A percentile compares a stretch with the other conserved stretches of the same genome.
phyloP scores from a whole-genome alignment of 2,113 vertebrate genomes.

The Mesembrinibis cayennensis region DNA sequence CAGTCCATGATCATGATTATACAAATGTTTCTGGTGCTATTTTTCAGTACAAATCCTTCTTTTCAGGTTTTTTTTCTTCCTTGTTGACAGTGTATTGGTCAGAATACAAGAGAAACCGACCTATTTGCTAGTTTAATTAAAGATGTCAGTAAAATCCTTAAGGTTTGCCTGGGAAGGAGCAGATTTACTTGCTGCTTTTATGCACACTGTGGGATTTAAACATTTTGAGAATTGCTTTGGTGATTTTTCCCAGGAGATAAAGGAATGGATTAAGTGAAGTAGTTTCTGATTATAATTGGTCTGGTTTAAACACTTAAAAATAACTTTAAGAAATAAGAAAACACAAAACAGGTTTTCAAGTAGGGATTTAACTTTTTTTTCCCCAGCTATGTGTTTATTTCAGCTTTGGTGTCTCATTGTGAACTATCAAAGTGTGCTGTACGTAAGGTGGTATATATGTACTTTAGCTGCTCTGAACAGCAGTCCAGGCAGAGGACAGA shows the following conservation, averaged over 20 bases:
- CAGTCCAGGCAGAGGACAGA: constrained; percentile 36
- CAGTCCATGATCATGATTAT: constrained; percentile 55
- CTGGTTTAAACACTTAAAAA: constrained; percentile 69
- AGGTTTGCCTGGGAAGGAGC: constrained; percentile 56
- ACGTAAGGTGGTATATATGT: not conserved
- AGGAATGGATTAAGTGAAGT: constrained; percentile 66
- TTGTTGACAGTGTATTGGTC: constrained; percentile 50
- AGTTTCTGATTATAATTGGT: constrained; percentile 65
- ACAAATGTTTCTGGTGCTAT: constrained; percentile 64
- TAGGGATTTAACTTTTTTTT: constrained; percentile 29
- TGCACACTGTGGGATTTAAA: constrained; percentile 62
- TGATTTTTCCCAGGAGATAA: constrained; percentile 70
- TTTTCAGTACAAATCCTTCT: constrained; percentile 65
- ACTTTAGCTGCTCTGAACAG: constrained; percentile 5
- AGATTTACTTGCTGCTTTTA: constrained; percentile 67
- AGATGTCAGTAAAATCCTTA: constrained; percentile 61
- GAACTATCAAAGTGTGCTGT: constrained; percentile 3
- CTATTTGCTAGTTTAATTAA: constrained; percentile 73
- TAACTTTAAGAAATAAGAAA: constrained; percentile 61
- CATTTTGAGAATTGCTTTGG: constrained; percentile 63
- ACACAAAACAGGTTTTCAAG: constrained; percentile 54
- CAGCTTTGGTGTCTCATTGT: constrained; percentile 46
- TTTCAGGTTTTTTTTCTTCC: constrained; percentile 17
- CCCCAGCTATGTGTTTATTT: constrained; percentile 15
- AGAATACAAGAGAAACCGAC: constrained; percentile 51